Evolutionary conservation across 2,888 invertebrate species (phyloP).

Genomic region (Nineta flava): DNA sequence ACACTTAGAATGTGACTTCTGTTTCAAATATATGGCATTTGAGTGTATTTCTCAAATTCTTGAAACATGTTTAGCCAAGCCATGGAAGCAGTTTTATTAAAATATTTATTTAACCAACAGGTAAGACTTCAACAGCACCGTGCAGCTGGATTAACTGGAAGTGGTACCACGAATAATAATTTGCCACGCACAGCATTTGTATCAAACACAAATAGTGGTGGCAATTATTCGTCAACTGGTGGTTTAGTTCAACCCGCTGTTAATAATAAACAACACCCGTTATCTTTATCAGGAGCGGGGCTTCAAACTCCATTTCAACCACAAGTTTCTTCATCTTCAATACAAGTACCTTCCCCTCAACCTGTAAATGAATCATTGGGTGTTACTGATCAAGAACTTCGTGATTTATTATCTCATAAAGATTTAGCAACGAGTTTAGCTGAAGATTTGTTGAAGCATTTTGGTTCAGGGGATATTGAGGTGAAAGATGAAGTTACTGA

Average conservation of each 20-base stretch:
- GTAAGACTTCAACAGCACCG: slow-evolving; percentile 24
- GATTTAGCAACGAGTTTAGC: slow-evolving; percentile 65
- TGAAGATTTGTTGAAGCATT: slow-evolving; percentile 76
- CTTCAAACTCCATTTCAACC: slow-evolving; percentile 29
- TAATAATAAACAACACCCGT: not conserved
- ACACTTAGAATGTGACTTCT: too few relatives aligned
- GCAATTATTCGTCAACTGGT: not conserved
- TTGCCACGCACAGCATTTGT: not conserved
- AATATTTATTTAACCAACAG: not conserved
- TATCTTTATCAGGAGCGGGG: slow-evolving; percentile 17
- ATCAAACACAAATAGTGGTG: not conserved
- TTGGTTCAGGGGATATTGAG: slow-evolving; percentile 54
- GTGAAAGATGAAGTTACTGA: slow-evolving; percentile 21
- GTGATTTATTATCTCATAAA: slow-evolving; percentile 55
- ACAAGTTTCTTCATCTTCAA: slow-evolving; percentile 24
- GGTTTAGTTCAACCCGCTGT: not conserved
- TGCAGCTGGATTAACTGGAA: not conserved
- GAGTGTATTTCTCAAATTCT: too few relatives aligned
- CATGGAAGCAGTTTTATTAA: too few relatives aligned
- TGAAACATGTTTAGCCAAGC: too few relatives aligned
- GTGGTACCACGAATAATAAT: not conserved
- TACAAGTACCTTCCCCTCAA: slow-evolving; percentile 16
- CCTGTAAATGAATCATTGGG: slow-evolving; percentile 28
- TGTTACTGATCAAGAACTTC: slow-evolving; percentile 54
- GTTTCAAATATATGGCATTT: too few relatives aligned